Evolutionary conservation across 2,888 invertebrate genomes (phyloP).

Genomic region (Tenthredo mesomela): DNA sequence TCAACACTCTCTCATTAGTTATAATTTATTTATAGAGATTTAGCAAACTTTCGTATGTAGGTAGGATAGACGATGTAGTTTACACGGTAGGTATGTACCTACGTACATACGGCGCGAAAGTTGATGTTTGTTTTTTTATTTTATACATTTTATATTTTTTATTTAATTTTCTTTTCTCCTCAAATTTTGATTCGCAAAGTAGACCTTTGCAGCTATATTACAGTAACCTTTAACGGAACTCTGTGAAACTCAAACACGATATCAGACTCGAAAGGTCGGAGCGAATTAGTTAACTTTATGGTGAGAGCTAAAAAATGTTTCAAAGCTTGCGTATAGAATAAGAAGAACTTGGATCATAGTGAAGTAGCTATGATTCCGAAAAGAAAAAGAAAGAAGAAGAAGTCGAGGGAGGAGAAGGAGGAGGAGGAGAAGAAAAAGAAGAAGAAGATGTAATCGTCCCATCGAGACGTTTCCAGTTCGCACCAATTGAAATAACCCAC

Average conservation of each 20-base stretch:
- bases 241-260: neutral
- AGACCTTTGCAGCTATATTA: neutral
- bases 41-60: neutral
- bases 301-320: neutral
- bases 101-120: too few relatives aligned
- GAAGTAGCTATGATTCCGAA: neutral
- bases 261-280: neutral
- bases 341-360: neutral
- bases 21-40: too few relatives aligned
- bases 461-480: neutral
- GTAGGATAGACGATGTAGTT: too few relatives aligned
- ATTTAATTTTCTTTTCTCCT: neutral
- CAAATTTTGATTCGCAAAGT: neutral
- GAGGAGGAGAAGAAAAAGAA: neutral
- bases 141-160: too few relatives aligned
- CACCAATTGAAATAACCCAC: slow-evolving; percentile 16
- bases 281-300: neutral
- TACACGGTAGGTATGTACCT: too few relatives aligned
- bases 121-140: too few relatives aligned
- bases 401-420: neutral
- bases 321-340: neutral
- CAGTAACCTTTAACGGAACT: neutral
- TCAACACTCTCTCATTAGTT: too few relatives aligned
- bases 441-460: neutral
- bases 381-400: neutral